Conservation (phyloP, 2,888 invertebrate genomes). For the Standfussiana lucernea region DNA sequence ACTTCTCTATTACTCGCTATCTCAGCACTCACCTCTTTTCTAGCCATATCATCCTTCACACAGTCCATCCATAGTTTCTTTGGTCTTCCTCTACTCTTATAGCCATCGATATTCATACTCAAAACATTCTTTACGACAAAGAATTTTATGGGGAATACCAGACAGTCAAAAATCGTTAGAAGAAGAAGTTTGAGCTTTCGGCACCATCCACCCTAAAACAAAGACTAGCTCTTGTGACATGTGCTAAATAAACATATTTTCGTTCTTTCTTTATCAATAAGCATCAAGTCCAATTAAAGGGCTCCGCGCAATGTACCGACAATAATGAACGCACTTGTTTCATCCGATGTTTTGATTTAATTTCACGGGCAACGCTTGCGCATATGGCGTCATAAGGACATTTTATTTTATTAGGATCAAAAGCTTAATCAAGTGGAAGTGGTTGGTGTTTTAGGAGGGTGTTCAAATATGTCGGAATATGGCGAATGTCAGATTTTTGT, state of each 20-base stretch:
- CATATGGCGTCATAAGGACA: slow-evolving; percentile 65
- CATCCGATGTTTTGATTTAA: slow-evolving; percentile 67
- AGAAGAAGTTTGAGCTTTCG: not conserved
- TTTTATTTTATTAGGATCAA: slow-evolving; percentile 65
- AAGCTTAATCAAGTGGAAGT: slow-evolving; percentile 63
- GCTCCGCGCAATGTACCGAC: slow-evolving; percentile 58
- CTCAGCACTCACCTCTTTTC: too few species aligned
- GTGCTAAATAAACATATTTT: not conserved
- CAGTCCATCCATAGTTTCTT: too few species aligned
- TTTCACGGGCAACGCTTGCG: slow-evolving; percentile 63
- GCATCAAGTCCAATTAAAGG: slow-evolving; percentile 53
- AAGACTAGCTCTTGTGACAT: not conserved
- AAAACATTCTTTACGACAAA: too few species aligned
- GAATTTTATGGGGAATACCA: not conserved
- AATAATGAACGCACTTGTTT: slow-evolving; percentile 60
- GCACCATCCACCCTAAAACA: not conserved
- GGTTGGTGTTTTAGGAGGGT: slow-evolving; percentile 53
- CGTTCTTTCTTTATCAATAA: not conserved
- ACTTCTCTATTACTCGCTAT: too few species aligned
- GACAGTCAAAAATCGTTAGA: not conserved
- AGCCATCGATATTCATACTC: too few species aligned
- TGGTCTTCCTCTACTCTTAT: too few species aligned
- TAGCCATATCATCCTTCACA: too few species aligned
- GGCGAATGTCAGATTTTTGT: not conserved
- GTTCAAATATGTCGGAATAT: slow-evolving; percentile 32